These are phyloP conservation scores for Brachionus rotundiformis DNA, from an alignment of 1,140 invertebrate genomes.

Conservation along the genomic window DNA sequence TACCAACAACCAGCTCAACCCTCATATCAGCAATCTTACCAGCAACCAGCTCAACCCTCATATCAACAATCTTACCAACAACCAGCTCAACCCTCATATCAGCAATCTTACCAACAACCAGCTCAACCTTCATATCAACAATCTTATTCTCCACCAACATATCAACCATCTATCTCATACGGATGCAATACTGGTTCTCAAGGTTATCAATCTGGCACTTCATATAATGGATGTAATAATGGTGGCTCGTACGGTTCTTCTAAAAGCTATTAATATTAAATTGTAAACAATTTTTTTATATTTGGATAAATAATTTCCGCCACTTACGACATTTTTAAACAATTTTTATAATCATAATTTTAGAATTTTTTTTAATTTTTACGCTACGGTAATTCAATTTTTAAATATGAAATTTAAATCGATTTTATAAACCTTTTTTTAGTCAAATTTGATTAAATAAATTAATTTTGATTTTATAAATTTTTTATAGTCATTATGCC, in stretches of 20 bases:
- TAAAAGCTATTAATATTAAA: neutral
- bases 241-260: neutral
- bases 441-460: neutral
- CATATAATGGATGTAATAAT: neutral
- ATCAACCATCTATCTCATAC: neutral
- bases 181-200: neutral
- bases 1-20: neutral
- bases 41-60: neutral
- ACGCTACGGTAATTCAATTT: neutral
- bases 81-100: neutral
- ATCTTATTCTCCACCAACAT: neutral
- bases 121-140: neutral
- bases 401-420: neutral
- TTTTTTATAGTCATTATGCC: too few species aligned
- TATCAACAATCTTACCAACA: neutral
- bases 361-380: neutral
- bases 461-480: neutral
- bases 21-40: neutral
- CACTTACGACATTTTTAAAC: neutral
- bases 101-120: neutral
- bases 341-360: neutral
- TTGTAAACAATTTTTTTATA: neutral
- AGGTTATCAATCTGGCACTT: neutral
- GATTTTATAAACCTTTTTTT: neutral
- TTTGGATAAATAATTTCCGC: too few species aligned